These are phyloP conservation scores for Torymus tubicola DNA, from an alignment of 2,888 invertebrate species.

Conservation along the genomic window DNA sequence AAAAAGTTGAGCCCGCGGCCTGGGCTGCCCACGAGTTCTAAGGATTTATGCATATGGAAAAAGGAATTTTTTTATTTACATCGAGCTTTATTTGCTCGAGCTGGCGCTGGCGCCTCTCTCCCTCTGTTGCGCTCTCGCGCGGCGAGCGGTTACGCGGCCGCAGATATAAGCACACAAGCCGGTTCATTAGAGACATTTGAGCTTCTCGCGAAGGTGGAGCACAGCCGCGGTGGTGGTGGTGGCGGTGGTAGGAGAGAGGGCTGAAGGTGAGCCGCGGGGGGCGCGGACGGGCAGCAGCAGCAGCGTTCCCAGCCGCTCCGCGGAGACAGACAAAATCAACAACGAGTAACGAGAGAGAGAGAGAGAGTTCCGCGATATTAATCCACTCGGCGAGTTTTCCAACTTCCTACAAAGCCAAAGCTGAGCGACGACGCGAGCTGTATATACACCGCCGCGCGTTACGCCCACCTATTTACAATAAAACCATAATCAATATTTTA, in stretches of 20 bases:
- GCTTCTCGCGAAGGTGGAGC: slow-evolving; percentile 55
- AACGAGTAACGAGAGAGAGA: slow-evolving; percentile 74
- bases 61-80: slow-evolving; percentile 55
- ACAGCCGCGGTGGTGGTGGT: slow-evolving; percentile 37
- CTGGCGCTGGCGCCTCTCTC: not conserved
- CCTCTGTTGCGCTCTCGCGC: not conserved
- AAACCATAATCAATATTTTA: slow-evolving; percentile 75
- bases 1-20: slow-evolving; percentile 39
- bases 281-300: slow-evolving; percentile 58
- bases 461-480: slow-evolving; percentile 71
- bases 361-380: slow-evolving; percentile 75
- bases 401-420: slow-evolving; percentile 76
- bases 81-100: slow-evolving; percentile 48
- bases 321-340: slow-evolving; percentile 76
- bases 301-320: slow-evolving; percentile 60
- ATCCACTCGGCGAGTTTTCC: slow-evolving; percentile 77
- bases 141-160: slow-evolving; percentile 69
- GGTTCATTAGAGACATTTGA: slow-evolving; percentile 77
- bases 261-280: slow-evolving; percentile 57
- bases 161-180: slow-evolving; percentile 76
- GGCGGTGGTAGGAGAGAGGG: slow-evolving; percentile 43
- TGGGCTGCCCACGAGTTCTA: slow-evolving; percentile 18
- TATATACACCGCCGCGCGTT: slow-evolving; percentile 53
- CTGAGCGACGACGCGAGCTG: slow-evolving; percentile 60
- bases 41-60: slow-evolving; percentile 54